A percentile compares a stretch with the other conserved stretches of the same genome.
Conservation (phyloP, 2,888 invertebrate genomes). For the Lymantria dispar region DNA sequence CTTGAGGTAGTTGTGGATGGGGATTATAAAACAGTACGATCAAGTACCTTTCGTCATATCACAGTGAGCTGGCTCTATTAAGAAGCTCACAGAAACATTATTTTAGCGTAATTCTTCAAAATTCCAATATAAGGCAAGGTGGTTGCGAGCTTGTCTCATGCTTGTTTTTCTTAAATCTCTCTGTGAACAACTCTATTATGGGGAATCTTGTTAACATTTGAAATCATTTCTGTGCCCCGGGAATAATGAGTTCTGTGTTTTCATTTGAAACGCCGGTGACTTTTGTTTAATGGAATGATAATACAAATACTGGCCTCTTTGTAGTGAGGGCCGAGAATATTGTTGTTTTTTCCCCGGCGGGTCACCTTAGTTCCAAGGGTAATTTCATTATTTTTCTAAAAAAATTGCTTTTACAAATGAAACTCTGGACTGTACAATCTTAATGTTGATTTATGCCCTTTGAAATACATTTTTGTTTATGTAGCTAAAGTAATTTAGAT, state of each 20-base stretch:
- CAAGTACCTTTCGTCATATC: conserved; percentile 29
- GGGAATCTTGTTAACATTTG: conserved; percentile 80
- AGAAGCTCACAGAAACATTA: conserved; percentile 26
- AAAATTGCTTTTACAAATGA: conserved; percentile 62
- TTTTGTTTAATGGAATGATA: conserved; percentile 83
- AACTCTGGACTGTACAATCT: conserved; percentile 58
- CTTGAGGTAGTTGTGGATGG: conserved; percentile 24
- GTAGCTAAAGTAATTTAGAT: conserved; percentile 44
- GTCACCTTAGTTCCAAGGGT: conserved; percentile 76
- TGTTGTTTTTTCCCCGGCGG: conserved; percentile 75
- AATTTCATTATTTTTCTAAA: conserved; percentile 72
- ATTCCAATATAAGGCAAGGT: conserved; percentile 46
- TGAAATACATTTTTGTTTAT: conserved; percentile 52
- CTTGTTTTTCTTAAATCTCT: conserved; percentile 80
- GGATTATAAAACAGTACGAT: conserved; percentile 49
- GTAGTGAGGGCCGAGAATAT: conserved; percentile 73
- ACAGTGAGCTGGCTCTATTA: conserved; percentile 26
- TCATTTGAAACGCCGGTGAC: conserved; percentile 80
- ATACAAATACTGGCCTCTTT: conserved; percentile 78
- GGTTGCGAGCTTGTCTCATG: conserved; percentile 35
- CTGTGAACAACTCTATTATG: conserved; percentile 77
- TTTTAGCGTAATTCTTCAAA: conserved; percentile 58
- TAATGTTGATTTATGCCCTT: conserved; percentile 60
- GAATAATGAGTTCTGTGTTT: conserved; percentile 81
- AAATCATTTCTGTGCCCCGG: conserved; percentile 77